A percentile compares a stretch with the other conserved stretches of the same genome.
Conservation (phyloP, 2,113 vertebrate species). For the Ondatra zibethicus region DNA sequence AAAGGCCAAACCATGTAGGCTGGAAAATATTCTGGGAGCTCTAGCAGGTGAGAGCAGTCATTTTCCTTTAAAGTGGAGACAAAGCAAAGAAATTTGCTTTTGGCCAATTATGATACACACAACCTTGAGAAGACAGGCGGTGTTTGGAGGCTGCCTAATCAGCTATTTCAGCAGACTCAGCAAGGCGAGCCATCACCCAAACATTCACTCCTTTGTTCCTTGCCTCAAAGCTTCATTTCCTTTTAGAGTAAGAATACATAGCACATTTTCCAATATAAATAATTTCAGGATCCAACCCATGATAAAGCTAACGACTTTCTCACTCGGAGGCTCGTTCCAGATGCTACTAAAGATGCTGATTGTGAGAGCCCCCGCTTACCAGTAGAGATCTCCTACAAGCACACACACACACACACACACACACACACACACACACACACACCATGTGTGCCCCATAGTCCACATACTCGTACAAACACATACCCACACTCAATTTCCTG, state of each 20-base stretch:
- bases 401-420: neutral
- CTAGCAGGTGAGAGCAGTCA: neutral
- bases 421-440: neutral
- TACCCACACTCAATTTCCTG: neutral
- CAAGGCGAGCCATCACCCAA: neutral
- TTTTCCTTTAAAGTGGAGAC: conserved; percentile 9
- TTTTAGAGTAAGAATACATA: neutral
- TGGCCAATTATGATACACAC: neutral
- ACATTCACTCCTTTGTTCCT: neutral
- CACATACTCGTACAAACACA: neutral
- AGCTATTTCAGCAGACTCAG: neutral
- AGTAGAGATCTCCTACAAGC: neutral
- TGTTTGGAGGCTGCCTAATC: neutral
- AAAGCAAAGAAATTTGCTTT: conserved; percentile 35
- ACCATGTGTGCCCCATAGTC: too few relatives aligned
- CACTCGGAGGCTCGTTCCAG: neutral
- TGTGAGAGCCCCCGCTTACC: neutral
- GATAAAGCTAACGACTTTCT: neutral
- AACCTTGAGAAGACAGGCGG: neutral
- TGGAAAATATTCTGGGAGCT: neutral
- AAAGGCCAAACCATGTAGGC: neutral
- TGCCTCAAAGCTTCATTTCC: conserved; percentile 22
- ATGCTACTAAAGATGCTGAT: neutral
- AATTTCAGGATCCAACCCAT: neutral
- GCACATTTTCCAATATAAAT: neutral